Evolutionary conservation across 1,140 invertebrate species (phyloP), one percentile per base, ranked within the genome.

Genomic region (Saccostrea cuccullata): DNA sequence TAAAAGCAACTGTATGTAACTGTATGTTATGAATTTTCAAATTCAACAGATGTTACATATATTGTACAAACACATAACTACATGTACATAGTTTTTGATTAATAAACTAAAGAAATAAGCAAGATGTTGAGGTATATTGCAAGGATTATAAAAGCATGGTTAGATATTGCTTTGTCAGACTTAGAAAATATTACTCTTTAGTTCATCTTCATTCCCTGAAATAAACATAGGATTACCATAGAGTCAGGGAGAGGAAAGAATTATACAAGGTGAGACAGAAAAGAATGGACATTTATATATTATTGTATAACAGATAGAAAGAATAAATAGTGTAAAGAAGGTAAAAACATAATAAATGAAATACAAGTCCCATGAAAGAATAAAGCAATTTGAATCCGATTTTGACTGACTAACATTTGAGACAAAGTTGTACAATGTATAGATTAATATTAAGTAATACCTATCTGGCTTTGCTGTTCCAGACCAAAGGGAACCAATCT

Each of bases 401-500:
- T 47, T 3, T n/a, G 58, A 64, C n/a, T 64, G 0, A 64, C 47
- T 47, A 47, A 47, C 9, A 47, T 47, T 47, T 47, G 58, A 47
- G 5, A 47, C 17, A 64, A 15, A 64, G 5, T n/a, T 64, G 58
- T 64, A 64, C 58, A 64, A 47, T 17, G 3, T 60, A 12, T 60
- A 60, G 1, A 60, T 36, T 36, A 4, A 60, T 20, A 60, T 4
- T 17, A 4, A 1, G 12, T 60, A 60, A 40, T 85, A 85, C 84
- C 84, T 85, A 56, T 64, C n/a, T 85, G 55, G 36, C 84, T 85
- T 70, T 40, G 82, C 26, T 90, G 90, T 85, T 94, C 94, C 13
- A 92, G 77, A 17, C 93, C 92, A 67, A 83, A 30, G 12, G 92
- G 89, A 23, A 92, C 77, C 86, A 93, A 88, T 40, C 90, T 82